Conservation (phyloP, 2,113 vertebrate genomes). For the Gulo gulo region DNA sequence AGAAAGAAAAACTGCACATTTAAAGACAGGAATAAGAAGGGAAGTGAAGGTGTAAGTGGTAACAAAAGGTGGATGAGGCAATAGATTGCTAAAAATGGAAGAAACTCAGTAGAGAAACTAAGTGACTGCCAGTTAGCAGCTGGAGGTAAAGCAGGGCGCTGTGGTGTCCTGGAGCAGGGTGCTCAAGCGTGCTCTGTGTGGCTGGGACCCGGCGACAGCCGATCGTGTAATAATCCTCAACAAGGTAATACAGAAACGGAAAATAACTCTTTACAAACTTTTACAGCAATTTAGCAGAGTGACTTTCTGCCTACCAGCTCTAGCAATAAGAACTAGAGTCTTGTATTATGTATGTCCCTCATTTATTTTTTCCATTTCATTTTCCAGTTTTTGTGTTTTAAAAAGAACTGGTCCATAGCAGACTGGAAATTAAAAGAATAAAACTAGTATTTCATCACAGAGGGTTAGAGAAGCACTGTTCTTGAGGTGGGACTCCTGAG, state of each 20-base stretch:
- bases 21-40: background rate
- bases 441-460: background rate
- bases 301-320: background rate
- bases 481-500: background rate
- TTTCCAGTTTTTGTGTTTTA: conserved; percentile 15
- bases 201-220: background rate
- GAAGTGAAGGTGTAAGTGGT: background rate
- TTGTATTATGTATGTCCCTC: background rate
- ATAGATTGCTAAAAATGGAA: background rate
- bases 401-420: background rate
- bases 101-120: conserved; percentile 5
- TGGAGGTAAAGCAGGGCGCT: background rate
- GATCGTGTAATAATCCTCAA: background rate
- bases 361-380: background rate
- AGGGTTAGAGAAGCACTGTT: background rate
- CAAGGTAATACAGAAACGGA: background rate
- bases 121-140: background rate
- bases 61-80: background rate
- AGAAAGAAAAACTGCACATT: background rate
- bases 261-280: background rate
- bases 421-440: conserved; percentile 16
- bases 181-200: background rate
- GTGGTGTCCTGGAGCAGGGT: background rate
- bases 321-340: background rate
- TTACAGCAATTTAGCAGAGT: background rate